Conservation (phyloP, 2,888 invertebrate genomes). For the Notodonta ziczac region DNA sequence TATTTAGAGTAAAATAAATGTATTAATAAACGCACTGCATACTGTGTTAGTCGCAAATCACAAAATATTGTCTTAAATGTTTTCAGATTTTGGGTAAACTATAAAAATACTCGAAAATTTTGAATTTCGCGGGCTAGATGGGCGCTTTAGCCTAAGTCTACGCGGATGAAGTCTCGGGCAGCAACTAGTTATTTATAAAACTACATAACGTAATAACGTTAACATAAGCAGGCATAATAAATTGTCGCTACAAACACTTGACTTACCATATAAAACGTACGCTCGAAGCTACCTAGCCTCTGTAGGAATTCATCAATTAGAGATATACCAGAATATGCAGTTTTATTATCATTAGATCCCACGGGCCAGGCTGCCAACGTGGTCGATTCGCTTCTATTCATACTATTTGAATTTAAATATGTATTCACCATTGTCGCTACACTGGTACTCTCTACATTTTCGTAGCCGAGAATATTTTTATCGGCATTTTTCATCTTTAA, state of each 20-base stretch:
- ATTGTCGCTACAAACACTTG: neutral
- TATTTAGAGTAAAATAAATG: too few relatives aligned
- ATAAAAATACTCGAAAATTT: too few relatives aligned
- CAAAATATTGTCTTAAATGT: too few relatives aligned
- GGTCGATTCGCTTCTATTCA: neutral
- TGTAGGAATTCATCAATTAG: conserved; percentile 27
- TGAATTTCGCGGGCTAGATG: too few relatives aligned
- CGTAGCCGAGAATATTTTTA: neutral
- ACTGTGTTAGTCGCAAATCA: too few relatives aligned
- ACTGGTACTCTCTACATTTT: neutral
- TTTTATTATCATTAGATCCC: neutral
- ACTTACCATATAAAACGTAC: conserved; percentile 44
- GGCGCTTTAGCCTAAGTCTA: too few relatives aligned
- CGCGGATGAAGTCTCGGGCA: too few relatives aligned
- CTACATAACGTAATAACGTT: too few relatives aligned
- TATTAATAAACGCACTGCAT: too few relatives aligned
- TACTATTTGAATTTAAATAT: neutral
- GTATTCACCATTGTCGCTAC: neutral
- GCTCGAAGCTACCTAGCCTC: conserved; percentile 37
- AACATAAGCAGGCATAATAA: too few relatives aligned
- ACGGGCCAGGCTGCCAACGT: neutral
- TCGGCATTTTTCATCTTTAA: neutral
- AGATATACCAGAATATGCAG: conserved; percentile 13
- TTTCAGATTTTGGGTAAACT: too few relatives aligned
- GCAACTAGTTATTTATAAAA: too few relatives aligned